These are phyloP conservation scores for Chionodraco myersi DNA, from an alignment of 2,113 vertebrate species.

Conservation along the genomic window DNA sequence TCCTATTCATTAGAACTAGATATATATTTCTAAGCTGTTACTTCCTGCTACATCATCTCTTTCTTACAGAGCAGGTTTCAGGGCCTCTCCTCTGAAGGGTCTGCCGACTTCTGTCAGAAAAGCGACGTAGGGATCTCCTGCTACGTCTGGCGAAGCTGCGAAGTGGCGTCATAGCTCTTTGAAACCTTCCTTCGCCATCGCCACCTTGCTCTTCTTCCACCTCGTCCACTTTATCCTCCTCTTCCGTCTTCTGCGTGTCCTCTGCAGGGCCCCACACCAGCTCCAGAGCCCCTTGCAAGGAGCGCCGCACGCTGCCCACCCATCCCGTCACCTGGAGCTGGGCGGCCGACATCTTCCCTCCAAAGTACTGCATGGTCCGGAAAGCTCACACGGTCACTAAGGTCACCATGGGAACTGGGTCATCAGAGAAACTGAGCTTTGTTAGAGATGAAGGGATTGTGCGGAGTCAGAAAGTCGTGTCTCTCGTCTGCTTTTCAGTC, in stretches of 20 bases:
- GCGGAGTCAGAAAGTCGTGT: slow-evolving; percentile 33
- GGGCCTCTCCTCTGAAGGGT: slow-evolving; percentile 84
- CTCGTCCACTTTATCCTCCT: slow-evolving; percentile 38
- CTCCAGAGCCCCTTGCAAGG: slow-evolving; percentile 89
- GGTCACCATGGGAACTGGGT: slow-evolving; percentile 60
- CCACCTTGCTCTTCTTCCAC: slow-evolving; percentile 35
- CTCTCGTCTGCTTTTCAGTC: slow-evolving; percentile 13
- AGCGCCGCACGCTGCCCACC: slow-evolving; percentile 89
- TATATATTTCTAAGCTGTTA: neutral
- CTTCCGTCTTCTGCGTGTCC: slow-evolving; percentile 69
- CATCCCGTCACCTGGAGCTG: slow-evolving; percentile 91
- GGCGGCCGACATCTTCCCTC: slow-evolving; percentile 89
- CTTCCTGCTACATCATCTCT: slow-evolving; percentile 66
- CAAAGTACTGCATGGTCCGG: slow-evolving; percentile 90
- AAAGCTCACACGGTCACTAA: slow-evolving; percentile 22
- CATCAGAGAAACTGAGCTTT: slow-evolving; percentile 36
- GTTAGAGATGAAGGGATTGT: slow-evolving; percentile 16
- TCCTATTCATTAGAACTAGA: neutral
- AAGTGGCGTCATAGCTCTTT: slow-evolving; percentile 88
- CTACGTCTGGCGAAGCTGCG: slow-evolving; percentile 89
- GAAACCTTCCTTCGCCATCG: slow-evolving; percentile 80
- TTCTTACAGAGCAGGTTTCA: slow-evolving; percentile 89
- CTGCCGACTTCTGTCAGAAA: slow-evolving; percentile 87
- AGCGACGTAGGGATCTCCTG: slow-evolving; percentile 87
- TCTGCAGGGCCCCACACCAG: slow-evolving; percentile 81